Conservation (phyloP, 2,113 vertebrate genomes). For the Salvelinus sp. region DNA sequence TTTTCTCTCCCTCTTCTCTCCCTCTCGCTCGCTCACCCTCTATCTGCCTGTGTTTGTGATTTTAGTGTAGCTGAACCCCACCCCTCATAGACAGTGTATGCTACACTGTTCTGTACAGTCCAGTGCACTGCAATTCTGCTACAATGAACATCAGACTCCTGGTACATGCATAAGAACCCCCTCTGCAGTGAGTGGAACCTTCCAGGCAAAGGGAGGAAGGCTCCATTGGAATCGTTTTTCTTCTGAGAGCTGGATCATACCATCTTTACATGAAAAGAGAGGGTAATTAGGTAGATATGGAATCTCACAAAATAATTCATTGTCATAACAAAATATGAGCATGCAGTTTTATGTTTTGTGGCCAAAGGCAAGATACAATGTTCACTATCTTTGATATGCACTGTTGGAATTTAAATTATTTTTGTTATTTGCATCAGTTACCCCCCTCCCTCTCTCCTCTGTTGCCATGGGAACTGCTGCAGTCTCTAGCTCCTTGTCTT, state of each 20-base stretch:
- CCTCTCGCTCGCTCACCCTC: conserved; percentile 54
- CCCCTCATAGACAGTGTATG: conserved; percentile 76
- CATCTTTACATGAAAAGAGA: conserved; percentile 41
- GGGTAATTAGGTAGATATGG: conserved; percentile 29
- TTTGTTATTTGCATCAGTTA: conserved; percentile 20
- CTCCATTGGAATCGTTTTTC: conserved; percentile 36
- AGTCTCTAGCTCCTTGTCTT: conserved; percentile 47
- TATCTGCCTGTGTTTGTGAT: conserved; percentile 67
- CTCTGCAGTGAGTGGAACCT: conserved; percentile 68
- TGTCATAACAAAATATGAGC: background rate
- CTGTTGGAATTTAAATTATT: background rate
- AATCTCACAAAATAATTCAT: conserved; percentile 17
- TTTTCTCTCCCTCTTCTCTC: conserved; percentile 50
- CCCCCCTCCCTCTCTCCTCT: conserved; percentile 52
- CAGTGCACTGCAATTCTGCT: conserved; percentile 74
- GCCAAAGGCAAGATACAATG: too few species aligned
- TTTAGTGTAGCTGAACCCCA: conserved; percentile 74
- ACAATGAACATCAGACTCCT: conserved; percentile 66
- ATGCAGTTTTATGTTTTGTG: conserved; percentile 1
- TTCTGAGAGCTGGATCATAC: conserved; percentile 59
- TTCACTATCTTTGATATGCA: too few species aligned
- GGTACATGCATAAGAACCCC: conserved; percentile 60
- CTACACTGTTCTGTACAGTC: conserved; percentile 70
- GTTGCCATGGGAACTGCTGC: conserved; percentile 81
- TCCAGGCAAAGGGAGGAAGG: conserved; percentile 62